phyloP scores from a whole-genome alignment of 2,113 vertebrate species.

The Rhynchopsitta pachyrhyncha region DNA sequence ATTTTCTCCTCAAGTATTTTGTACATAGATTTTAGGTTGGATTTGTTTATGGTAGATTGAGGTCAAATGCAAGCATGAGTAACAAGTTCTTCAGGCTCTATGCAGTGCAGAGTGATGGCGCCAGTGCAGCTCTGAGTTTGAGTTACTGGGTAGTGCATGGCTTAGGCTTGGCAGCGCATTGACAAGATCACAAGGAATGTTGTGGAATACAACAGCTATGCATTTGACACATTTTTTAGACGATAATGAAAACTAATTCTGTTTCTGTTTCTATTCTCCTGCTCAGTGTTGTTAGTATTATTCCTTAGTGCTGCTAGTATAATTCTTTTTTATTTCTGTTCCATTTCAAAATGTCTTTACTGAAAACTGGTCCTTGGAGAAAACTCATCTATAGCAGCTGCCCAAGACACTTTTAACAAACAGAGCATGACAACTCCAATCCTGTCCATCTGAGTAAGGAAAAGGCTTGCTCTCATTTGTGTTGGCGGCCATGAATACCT shows the following conservation, averaged over 20 bases:
- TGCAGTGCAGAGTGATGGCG: background rate
- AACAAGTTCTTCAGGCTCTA: background rate
- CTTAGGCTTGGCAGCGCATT: background rate
- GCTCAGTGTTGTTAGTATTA: background rate
- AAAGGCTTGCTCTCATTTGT: background rate
- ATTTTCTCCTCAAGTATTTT: background rate
- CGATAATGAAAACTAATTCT: background rate
- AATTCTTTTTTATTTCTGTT: background rate
- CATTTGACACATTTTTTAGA: background rate
- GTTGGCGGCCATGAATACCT: background rate
- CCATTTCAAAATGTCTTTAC: background rate
- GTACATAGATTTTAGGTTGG: background rate
- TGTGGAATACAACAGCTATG: background rate
- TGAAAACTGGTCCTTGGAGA: background rate
- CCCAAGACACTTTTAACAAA: background rate
- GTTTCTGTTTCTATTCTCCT: background rate
- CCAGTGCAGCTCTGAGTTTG: background rate
- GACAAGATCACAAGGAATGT: background rate
- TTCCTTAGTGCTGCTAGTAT: background rate
- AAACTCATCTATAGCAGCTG: background rate
- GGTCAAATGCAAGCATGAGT: background rate
- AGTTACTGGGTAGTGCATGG: background rate
- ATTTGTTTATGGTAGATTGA: background rate
- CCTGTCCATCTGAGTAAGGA: background rate
- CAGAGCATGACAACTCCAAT: background rate